Evolutionary conservation across 1,140 invertebrate species (phyloP).

Genomic region (Drosophila gunungcola): DNA sequence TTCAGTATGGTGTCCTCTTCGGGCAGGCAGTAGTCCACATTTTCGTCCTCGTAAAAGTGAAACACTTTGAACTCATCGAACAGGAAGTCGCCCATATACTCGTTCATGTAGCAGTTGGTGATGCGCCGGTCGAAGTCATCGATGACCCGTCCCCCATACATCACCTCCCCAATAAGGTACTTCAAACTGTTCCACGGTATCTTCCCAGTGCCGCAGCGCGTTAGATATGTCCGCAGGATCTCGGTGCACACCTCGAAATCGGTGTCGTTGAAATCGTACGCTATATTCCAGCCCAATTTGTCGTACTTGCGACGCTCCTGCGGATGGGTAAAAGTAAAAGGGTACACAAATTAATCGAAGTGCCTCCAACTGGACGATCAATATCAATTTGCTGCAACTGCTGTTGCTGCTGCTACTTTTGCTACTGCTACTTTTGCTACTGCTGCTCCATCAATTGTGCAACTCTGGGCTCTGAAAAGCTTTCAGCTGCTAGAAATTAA

Average conservation of each 20-base stretch:
- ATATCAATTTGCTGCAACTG: slow-evolving; percentile 70
- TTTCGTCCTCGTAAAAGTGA: slow-evolving; percentile 92
- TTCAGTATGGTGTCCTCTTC: slow-evolving; percentile 86
- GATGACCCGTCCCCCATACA: slow-evolving; percentile 96
- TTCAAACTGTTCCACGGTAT: slow-evolving; percentile 96
- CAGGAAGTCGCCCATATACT: slow-evolving; percentile 97
- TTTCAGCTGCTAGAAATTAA: slow-evolving; percentile 69
- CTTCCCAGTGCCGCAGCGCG: slow-evolving; percentile 87
- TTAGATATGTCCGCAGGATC: slow-evolving; percentile 93
- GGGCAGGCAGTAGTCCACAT: slow-evolving; percentile 92
- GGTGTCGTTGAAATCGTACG: slow-evolving; percentile 96
- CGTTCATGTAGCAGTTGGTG: slow-evolving; percentile 94
- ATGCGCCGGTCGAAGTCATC: slow-evolving; percentile 95
- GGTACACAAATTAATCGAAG: slow-evolving; percentile 60
- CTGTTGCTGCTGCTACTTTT: slow-evolving; percentile 20
- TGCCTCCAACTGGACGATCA: slow-evolving; percentile 52
- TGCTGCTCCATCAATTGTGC: slow-evolving; percentile 64
- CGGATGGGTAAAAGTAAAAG: slow-evolving; percentile 11
- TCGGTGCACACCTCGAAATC: slow-evolving; percentile 94
- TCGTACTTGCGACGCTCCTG: slow-evolving; percentile 95
- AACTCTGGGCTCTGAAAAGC: slow-evolving; percentile 52
- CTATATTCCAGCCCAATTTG: slow-evolving; percentile 97
- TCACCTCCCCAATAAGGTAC: slow-evolving; percentile 96
- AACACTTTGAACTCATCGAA: slow-evolving; percentile 95
- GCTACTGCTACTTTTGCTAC: too few relatives aligned